phyloP scores from a whole-genome alignment of 2,113 vertebrate genomes.

The Anguilla rostrata region DNA sequence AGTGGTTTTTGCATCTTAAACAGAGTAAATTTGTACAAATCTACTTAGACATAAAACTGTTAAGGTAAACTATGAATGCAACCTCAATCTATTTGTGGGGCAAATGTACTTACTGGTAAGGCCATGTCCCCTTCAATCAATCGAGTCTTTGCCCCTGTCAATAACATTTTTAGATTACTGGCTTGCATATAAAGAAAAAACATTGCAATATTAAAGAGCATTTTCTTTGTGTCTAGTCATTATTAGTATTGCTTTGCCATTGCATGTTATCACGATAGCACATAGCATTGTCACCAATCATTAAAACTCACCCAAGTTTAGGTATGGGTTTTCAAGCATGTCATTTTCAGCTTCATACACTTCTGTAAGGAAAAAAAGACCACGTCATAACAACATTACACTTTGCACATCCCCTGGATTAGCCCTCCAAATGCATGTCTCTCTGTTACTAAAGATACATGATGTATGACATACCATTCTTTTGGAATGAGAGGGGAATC shows the following conservation, averaged over 20 bases:
- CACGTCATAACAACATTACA: not conserved
- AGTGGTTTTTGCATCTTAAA: not conserved
- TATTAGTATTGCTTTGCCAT: too few species aligned
- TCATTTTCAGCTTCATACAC: conserved; percentile 60
- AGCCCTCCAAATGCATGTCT: not conserved
- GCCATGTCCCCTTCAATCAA: conserved; percentile 87
- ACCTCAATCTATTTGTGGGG: not conserved
- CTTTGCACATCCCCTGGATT: not conserved
- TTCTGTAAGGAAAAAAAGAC: conserved; percentile 49
- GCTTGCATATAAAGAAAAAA: not conserved
- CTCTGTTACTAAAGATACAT: not conserved
- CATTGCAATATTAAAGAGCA: not conserved
- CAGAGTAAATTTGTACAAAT: not conserved
- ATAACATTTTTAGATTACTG: not conserved
- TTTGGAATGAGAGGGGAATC: conserved; percentile 46
- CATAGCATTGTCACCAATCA: not conserved
- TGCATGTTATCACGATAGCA: not conserved
- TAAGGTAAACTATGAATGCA: not conserved
- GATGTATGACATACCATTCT: conserved; percentile 53
- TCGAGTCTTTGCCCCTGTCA: conserved; percentile 70
- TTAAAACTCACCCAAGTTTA: conserved; percentile 58
- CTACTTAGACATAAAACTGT: not conserved
- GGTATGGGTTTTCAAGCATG: conserved; percentile 49
- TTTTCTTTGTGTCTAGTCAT: too few species aligned
- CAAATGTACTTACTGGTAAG: conserved; percentile 57